Evolutionary conservation across 2,113 vertebrate species (phyloP), one percentile per base, ranked within the genome.

Genomic region (Thunnus maccoyii): DNA sequence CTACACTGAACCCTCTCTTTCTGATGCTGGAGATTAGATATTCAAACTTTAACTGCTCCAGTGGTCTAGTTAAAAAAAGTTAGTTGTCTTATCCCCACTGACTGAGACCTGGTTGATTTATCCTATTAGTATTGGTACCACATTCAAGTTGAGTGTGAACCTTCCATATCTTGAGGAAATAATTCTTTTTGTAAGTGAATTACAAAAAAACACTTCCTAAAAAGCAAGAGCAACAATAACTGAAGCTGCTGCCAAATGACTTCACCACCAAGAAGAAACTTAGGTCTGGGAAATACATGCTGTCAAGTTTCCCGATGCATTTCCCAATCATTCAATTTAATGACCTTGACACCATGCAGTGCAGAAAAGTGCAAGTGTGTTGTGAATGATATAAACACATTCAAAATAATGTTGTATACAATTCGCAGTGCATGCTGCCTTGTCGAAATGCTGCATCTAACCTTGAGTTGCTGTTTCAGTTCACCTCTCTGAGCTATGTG

Each of bases 281-380:
- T 18, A 44, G 30, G 36, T 69, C 3, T 16, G 13, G 1, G 12
- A 9, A 55, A 20, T 30, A 5, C 7, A 55, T 32, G 15, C 5
- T 55, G 72, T 46, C 18, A 22, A 9, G 46, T 3, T 27, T 10
- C 11, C 20, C n/a, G 4, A 52, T 48, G 54, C 27, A 25, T 48
- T 77, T 77, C 13, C 51, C 20, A 62, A 36, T 72, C 20, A 50
- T 32, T 14, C 2, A 41, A 68, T 20, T 63, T 15, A 54, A 64
- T 32, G 47, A 54, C 18, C 17, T 9, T 44, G 27, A 18, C n/a
- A 52, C 46, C 69, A 15, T n/a, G 82, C 50, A 52, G 8, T 12
- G 5, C 18, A 30, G 46, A 52, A 68, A 76, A 16, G 22, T 48
- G 32, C 11, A 0, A 63, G 46, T 4, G 16, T 22, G 64, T 13